Percentiles rank a stretch among this genome's conserved stretches.
These are phyloP conservation scores for Takifugu ocellatus DNA, from an alignment of 2,797 vertebrate species.

Conservation along the genomic window DNA sequence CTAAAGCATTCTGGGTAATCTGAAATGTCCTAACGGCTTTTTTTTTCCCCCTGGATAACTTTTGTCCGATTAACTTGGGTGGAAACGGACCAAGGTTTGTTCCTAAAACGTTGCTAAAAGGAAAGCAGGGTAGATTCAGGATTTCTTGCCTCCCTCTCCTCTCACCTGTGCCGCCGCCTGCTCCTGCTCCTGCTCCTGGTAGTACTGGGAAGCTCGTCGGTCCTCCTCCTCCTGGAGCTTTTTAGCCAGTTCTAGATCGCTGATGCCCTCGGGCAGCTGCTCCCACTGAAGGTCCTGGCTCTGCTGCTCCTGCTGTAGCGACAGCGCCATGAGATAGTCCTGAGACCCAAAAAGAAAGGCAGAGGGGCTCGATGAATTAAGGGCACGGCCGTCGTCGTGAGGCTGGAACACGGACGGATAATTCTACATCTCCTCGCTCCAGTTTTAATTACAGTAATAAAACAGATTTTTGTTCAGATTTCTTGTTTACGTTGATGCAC, in stretches of 20 bases:
- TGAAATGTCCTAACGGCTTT: no score
- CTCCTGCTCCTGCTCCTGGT: slow-evolving; percentile 95
- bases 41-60: no score
- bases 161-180: slow-evolving; percentile 80
- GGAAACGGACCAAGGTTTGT: no score
- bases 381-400: not conserved
- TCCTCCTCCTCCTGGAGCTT: slow-evolving; percentile 98
- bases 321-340: slow-evolving; percentile 98
- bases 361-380: slow-evolving; percentile 8
- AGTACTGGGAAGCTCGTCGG: slow-evolving; percentile 92
- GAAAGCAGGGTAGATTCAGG: not conserved
- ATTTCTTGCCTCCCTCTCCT: not conserved
- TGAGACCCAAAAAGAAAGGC: slow-evolving; percentile 47
- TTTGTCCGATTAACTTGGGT: no score
- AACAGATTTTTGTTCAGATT: not conserved
- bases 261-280: slow-evolving; percentile 93
- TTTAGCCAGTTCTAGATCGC: slow-evolving; percentile 94
- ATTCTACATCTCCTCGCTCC: not conserved
- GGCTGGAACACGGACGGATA: not conserved
- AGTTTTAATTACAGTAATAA: not conserved
- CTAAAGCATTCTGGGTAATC: no score
- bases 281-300: slow-evolving; percentile 93
- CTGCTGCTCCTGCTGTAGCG: slow-evolving; percentile 98
- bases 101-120: not conserved
- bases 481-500: not conserved